These are phyloP conservation scores for Drosophila cognata DNA, from an alignment of 2,888 invertebrate species.

Conservation along the genomic window DNA sequence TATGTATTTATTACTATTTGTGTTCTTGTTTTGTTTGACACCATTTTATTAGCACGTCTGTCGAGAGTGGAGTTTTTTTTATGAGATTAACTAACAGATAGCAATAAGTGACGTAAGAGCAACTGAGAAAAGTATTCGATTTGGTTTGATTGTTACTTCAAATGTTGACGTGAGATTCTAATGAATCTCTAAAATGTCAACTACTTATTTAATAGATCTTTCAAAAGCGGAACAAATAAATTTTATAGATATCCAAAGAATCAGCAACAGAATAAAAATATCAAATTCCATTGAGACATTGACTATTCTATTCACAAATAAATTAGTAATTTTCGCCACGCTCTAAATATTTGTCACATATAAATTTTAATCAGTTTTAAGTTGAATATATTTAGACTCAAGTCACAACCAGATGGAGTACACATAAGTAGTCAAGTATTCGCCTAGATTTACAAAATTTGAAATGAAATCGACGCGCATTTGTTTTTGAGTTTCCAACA, in stretches of 20 bases:
- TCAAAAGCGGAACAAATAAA: neutral
- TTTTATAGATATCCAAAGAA: neutral
- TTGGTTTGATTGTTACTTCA: neutral
- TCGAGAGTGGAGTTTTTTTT: neutral
- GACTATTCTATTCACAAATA: neutral
- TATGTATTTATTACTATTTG: neutral
- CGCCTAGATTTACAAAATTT: slow-evolving; percentile 5
- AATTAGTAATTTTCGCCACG: neutral
- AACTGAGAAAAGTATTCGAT: neutral
- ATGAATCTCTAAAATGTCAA: neutral
- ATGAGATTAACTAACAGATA: neutral
- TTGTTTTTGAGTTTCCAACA: slow-evolving; percentile 31
- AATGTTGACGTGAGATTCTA: neutral
- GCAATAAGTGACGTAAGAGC: neutral
- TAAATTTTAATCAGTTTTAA: slow-evolving; percentile 9
- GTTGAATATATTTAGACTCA: slow-evolving; percentile 1
- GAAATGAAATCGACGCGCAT: slow-evolving; percentile 25
- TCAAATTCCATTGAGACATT: neutral
- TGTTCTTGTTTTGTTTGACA: neutral
- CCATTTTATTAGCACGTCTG: neutral
- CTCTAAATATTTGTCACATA: neutral
- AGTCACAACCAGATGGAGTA: slow-evolving; percentile 10
- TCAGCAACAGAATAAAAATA: neutral
- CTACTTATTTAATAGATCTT: neutral
- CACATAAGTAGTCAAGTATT: slow-evolving; percentile 24